Evolutionary conservation across 2,888 invertebrate genomes (phyloP).

Genomic region (Dynastes grantii): DNA sequence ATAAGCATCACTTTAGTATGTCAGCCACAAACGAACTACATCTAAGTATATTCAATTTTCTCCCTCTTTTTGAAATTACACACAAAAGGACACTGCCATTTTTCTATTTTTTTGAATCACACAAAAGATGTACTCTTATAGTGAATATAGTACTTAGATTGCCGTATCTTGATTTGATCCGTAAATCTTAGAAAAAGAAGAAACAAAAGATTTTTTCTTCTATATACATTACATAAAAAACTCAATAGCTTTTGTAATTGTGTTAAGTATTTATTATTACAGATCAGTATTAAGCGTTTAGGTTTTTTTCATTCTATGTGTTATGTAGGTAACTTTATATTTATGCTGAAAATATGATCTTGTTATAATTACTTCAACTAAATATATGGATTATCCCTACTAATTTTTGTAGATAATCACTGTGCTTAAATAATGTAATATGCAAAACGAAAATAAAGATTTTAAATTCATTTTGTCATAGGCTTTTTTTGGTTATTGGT

Average conservation of each 20-base stretch:
- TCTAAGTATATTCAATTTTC: background rate
- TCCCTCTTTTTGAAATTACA: background rate
- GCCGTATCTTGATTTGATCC: background rate
- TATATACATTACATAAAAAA: background rate
- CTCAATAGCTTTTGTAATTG: background rate
- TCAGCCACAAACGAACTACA: background rate
- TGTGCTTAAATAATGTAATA: slow-evolving; percentile 1
- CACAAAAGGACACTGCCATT: slow-evolving; percentile 14
- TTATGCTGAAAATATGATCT: background rate
- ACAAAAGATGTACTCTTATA: background rate
- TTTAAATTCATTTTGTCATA: background rate
- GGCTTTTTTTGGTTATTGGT: too few relatives aligned
- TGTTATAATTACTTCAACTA: background rate
- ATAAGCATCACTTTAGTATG: background rate
- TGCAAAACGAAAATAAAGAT: slow-evolving; percentile 6
- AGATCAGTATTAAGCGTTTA: background rate
- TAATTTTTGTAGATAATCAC: slow-evolving; percentile 5
- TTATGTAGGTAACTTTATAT: background rate
- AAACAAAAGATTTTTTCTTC: too few relatives aligned
- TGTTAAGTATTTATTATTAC: background rate
- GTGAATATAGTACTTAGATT: background rate
- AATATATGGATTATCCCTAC: background rate
- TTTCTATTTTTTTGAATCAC: background rate
- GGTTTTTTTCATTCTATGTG: background rate
- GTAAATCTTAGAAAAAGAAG: too few relatives aligned